Evolutionary conservation across 1,140 invertebrate genomes (phyloP), one percentile per base, ranked within the genome.

Genomic region (Listronotus oregonensis): DNA sequence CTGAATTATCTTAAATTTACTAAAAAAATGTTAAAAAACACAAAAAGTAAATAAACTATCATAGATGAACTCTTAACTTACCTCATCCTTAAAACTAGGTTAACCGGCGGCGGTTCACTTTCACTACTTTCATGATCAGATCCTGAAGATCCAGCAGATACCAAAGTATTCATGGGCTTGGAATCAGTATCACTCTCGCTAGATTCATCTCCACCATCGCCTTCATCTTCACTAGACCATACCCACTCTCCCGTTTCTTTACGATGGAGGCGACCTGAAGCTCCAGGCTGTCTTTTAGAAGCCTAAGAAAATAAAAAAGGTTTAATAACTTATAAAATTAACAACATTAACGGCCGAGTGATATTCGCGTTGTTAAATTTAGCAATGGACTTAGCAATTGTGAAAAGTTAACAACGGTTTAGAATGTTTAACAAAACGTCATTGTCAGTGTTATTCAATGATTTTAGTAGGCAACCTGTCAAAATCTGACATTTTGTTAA

Each of bases 221-320:
- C 34, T 79, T 91, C 87, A 71, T 90, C 88, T 71, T 92, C 95
- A 64, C 93, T 95, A n/a, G 94, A 96, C 95, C 95, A 98, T 14
- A 97, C 94, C 96, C 96, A 98, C 75, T 96, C 94, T 4, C 95
- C 95, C n/a, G 95, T 95, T 69, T 95, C 91, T 46, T 94, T 97
- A 74, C 95, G 86, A 78, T 97, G 95, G 39, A 97, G 81, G 32
- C 95, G 85, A 8, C 96, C 95, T 39, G 93, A 96, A 0, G 94
- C 89, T 1, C 95, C 95, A 0, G 95, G 94, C 76, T 94, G 92
- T 58, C 90, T 83, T 73, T 90, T 90, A 50, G 89, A 88, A 14
- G 90, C 90, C 84, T 89, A 61, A 1, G 70, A 64, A 49, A 11
- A 55, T 55, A 14, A 31, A 21, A 21, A 6, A 18, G 15, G 4